Conservation (phyloP, 1,140 invertebrate genomes). For the Pseudomyrmex sp. region DNA sequence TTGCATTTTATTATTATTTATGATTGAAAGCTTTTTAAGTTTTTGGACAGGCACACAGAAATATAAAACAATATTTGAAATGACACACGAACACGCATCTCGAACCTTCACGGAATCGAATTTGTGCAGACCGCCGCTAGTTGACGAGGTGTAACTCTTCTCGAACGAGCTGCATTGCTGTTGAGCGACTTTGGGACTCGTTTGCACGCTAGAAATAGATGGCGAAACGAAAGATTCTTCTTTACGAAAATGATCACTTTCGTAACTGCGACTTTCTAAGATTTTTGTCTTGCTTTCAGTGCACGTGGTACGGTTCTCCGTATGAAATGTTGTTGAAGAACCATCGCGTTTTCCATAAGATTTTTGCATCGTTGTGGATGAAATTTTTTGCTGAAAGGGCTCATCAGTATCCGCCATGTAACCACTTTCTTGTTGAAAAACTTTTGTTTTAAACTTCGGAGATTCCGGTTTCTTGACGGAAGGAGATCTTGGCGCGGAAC, state of each 20-base stretch:
- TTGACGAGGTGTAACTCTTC: conserved; percentile 74
- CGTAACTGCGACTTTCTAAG: conserved; percentile 79
- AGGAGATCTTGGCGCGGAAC: conserved; percentile 64
- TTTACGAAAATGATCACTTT: conserved; percentile 75
- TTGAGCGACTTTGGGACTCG: conserved; percentile 9
- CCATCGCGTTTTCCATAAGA: conserved; percentile 79
- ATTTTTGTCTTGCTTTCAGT: conserved; percentile 78
- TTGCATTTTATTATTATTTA: conserved; percentile 1
- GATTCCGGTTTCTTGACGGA: conserved; percentile 85
- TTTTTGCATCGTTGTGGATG: conserved; percentile 67
- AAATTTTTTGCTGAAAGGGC: conserved; percentile 79
- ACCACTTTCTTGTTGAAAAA: conserved; percentile 86
- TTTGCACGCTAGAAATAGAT: neutral
- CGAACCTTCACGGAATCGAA: conserved; percentile 81
- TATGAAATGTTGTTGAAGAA: conserved; percentile 72
- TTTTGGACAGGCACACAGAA: conserved; percentile 17
- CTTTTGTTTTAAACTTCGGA: conserved; percentile 86
- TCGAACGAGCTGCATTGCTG: conserved; percentile 80
- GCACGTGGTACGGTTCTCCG: conserved; percentile 77
- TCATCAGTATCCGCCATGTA: conserved; percentile 92
- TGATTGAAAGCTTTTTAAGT: neutral
- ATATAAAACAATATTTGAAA: neutral
- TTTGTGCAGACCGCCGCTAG: conserved; percentile 60
- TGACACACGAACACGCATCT: conserved; percentile 68
- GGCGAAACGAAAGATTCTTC: conserved; percentile 56